These are phyloP conservation scores for Hylaeus anthracinus DNA, from an alignment of 1,140 invertebrate genomes.

Conservation along the genomic window DNA sequence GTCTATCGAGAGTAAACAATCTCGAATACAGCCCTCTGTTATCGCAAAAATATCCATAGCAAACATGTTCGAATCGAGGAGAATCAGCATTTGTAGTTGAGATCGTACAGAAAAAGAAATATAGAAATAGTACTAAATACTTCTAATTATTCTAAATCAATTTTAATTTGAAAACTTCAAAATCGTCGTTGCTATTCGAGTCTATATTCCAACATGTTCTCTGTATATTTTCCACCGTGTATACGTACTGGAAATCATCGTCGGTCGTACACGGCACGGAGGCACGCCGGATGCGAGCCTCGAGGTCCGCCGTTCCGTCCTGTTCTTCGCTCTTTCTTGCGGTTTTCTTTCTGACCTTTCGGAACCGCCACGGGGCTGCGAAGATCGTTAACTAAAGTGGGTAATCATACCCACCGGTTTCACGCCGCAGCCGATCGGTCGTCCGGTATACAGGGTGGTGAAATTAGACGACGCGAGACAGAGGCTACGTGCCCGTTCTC, in stretches of 20 bases:
- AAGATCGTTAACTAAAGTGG: slow-evolving; percentile 68
- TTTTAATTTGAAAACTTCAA: too few species aligned
- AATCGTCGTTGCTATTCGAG: background rate
- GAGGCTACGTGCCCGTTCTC: background rate
- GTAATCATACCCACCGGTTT: slow-evolving; percentile 68
- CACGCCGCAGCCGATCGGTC: slow-evolving; percentile 56
- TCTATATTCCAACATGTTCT: background rate
- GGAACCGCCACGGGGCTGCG: slow-evolving; percentile 61
- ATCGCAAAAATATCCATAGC: too few species aligned
- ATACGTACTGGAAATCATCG: slow-evolving; percentile 6
- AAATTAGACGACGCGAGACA: slow-evolving; percentile 34
- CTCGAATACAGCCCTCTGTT: too few species aligned
- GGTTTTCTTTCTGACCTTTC: slow-evolving; percentile 65
- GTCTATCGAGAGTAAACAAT: background rate
- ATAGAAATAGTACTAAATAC: too few species aligned
- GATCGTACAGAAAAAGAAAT: too few species aligned
- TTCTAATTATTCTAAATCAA: too few species aligned
- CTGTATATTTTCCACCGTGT: background rate
- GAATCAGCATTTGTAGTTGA: too few species aligned
- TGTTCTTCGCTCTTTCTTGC: slow-evolving; percentile 42
- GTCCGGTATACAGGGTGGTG: slow-evolving; percentile 55
- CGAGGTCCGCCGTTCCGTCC: slow-evolving; percentile 9
- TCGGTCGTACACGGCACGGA: background rate
- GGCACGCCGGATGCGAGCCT: slow-evolving; percentile 15
- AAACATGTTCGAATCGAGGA: too few species aligned